Percentiles rank a stretch among this genome's conserved stretches.
Evolutionary conservation across 2,888 invertebrate species (phyloP).

Genomic region (Zeuzera pyrina): DNA sequence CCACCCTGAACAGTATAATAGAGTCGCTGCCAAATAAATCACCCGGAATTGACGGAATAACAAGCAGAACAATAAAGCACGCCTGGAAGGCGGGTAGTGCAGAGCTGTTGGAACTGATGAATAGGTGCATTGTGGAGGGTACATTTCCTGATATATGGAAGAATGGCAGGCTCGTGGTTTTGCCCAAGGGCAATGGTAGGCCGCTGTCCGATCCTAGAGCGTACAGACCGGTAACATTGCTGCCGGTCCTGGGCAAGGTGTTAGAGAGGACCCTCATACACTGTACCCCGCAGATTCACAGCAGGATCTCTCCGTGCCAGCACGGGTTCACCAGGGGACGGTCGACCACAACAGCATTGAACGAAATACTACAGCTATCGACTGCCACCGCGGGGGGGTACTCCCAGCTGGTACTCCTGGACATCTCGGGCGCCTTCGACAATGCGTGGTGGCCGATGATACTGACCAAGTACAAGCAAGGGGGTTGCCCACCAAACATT

Average conservation of each 20-base stretch:
- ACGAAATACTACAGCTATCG: neutral
- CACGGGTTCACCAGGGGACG: slow-evolving; percentile 23
- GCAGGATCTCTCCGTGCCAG: slow-evolving; percentile 16
- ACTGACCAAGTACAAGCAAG: slow-evolving; percentile 14
- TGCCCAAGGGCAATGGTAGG: slow-evolving; percentile 11
- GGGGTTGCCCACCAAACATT: slow-evolving; percentile 20
- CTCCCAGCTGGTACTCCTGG: slow-evolving; percentile 19
- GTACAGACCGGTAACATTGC: slow-evolving; percentile 21
- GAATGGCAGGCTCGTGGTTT: slow-evolving; percentile 4
- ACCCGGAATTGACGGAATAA: slow-evolving; percentile 6
- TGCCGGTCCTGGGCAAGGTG: slow-evolving; percentile 24
- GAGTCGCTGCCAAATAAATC: slow-evolving; percentile 3
- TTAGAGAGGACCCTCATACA: slow-evolving; percentile 18
- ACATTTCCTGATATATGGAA: slow-evolving; percentile 11
- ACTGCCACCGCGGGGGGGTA: slow-evolving; percentile 10
- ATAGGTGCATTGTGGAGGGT: neutral
- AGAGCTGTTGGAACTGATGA: neutral
- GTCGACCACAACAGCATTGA: slow-evolving; percentile 21
- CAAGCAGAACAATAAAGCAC: neutral
- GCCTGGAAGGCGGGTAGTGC: neutral
- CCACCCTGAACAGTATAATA: neutral
- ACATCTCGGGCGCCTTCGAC: slow-evolving; percentile 14
- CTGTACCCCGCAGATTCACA: slow-evolving; percentile 12
- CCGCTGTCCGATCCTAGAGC: slow-evolving; percentile 3
- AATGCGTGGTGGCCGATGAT: neutral